Conservation (phyloP, 2,113 vertebrate species). For the Campylorhamphus procurvoides region DNA sequence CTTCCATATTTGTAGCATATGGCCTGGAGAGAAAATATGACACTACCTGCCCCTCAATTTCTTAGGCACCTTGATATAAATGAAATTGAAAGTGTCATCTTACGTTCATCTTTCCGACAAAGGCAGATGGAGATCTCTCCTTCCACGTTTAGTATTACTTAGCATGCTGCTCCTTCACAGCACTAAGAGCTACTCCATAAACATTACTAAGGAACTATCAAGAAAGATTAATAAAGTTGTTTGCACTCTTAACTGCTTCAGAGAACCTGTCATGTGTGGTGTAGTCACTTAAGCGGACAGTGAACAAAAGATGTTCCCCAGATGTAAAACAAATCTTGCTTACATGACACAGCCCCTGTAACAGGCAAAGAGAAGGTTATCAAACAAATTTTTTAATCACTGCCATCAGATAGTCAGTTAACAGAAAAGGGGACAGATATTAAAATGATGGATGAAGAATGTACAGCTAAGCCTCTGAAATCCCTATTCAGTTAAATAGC, state of each 20-base stretch:
- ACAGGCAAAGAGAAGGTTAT: not conserved
- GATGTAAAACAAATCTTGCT: not conserved
- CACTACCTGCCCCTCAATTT: not conserved
- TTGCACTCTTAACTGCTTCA: constrained; percentile 8
- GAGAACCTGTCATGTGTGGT: not conserved
- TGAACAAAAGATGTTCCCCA: not conserved
- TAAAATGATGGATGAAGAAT: constrained; percentile 3
- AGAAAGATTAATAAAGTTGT: constrained; percentile 29
- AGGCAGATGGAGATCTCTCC: not conserved
- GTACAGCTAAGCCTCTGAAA: not conserved
- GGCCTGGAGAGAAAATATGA: not conserved
- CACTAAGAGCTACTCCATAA: not conserved
- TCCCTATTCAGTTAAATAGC: not conserved
- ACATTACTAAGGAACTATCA: not conserved
- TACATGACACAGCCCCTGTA: not conserved
- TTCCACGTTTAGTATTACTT: not conserved
- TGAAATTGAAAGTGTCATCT: not conserved
- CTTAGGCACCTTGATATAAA: not conserved
- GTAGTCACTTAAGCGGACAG: not conserved
- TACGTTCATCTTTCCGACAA: not conserved
- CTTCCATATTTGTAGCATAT: not conserved
- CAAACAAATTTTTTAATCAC: not conserved
- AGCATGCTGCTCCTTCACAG: not conserved
- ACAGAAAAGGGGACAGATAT: not conserved
- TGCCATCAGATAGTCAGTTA: not conserved